Evolutionary conservation across 2,888 invertebrate genomes (phyloP).

Genomic region (Trichopoda pennipes): DNA sequence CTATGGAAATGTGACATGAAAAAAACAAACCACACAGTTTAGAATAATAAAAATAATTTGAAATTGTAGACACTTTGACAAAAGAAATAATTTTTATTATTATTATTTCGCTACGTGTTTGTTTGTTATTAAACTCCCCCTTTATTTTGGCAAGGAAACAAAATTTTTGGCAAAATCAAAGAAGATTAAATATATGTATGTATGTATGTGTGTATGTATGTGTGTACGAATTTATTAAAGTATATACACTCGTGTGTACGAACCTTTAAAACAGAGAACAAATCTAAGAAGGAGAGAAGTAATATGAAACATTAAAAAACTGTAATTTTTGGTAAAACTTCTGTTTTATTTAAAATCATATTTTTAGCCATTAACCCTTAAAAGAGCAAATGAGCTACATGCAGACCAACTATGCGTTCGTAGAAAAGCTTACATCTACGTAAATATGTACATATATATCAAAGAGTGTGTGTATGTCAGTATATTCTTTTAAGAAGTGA

Average conservation of each 20-base stretch:
- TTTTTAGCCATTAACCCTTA: conserved; percentile 21
- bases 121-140: conserved; percentile 36
- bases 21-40: conserved; percentile 41
- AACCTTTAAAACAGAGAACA: background rate
- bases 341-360: background rate
- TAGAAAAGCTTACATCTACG: background rate
- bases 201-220: too few relatives aligned
- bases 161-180: conserved; percentile 50
- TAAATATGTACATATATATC: too few relatives aligned
- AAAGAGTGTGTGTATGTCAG: too few relatives aligned
- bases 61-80: conserved; percentile 70
- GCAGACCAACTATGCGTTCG: background rate
- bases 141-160: conserved; percentile 22
- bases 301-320: conserved; percentile 23
- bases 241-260: too few relatives aligned
- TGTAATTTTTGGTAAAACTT: background rate
- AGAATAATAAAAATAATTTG: conserved; percentile 51
- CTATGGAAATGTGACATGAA: conserved; percentile 49
- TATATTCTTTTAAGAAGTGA: too few relatives aligned
- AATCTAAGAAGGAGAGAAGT: background rate
- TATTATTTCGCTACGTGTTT: conserved; percentile 38
- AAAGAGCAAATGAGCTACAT: background rate
- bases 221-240: too few relatives aligned
- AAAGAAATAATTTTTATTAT: conserved; percentile 65
- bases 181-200: background rate